phyloP scores from a whole-genome alignment of 1,140 invertebrate species.

The Diachasmimorpha longicaudata region DNA sequence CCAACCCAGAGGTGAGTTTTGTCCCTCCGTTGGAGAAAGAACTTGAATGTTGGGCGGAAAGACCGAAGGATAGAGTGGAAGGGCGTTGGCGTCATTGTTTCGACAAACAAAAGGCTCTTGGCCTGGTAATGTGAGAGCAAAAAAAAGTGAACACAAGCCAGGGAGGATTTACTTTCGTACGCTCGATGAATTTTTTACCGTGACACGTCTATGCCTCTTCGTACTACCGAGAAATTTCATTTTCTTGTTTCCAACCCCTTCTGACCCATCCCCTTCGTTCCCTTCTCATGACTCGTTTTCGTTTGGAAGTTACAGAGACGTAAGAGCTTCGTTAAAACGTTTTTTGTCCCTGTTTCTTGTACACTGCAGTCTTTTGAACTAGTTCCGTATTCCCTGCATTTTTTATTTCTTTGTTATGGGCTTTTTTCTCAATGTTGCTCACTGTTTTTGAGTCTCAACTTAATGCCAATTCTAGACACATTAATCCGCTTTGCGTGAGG shows the following conservation, averaged over 20 bases:
- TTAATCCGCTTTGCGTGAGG: not conserved
- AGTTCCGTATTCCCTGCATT: not conserved
- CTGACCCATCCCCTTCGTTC: not conserved
- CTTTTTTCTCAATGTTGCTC: slow-evolving; percentile 11
- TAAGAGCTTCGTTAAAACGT: slow-evolving; percentile 24
- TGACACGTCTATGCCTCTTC: slow-evolving; percentile 18
- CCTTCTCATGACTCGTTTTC: not conserved
- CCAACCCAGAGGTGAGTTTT: not conserved
- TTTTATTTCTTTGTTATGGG: not conserved
- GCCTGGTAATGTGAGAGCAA: not conserved
- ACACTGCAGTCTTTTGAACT: not conserved
- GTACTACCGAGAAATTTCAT: slow-evolving; percentile 26
- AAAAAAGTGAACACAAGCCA: slow-evolving; percentile 22
- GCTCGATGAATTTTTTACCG: slow-evolving; percentile 30
- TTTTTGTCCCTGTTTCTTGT: not conserved
- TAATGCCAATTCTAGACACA: not conserved
- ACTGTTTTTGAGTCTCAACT: not conserved
- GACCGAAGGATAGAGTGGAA: not conserved
- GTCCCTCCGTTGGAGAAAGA: not conserved
- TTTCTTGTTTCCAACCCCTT: slow-evolving; percentile 14
- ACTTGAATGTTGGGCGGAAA: not conserved
- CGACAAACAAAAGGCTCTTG: slow-evolving; percentile 23
- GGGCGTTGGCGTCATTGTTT: slow-evolving; percentile 22
- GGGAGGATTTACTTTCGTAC: slow-evolving; percentile 25
- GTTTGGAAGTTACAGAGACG: not conserved